Evolutionary conservation across 2,797 vertebrate genomes (phyloP).

Genomic region (Cheirogaleus major): DNA sequence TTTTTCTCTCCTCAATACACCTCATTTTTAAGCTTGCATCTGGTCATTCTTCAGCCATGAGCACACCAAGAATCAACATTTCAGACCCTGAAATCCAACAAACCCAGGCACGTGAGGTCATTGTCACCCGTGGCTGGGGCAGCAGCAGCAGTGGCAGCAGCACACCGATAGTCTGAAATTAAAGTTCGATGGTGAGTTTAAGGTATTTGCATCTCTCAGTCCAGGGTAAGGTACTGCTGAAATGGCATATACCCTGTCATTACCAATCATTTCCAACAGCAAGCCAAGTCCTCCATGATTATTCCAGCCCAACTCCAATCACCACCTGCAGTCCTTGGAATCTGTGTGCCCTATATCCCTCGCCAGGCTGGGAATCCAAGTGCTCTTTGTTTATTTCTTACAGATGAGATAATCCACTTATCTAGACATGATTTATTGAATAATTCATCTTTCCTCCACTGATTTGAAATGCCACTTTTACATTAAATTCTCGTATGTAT

Average conservation of each 20-base stretch:
- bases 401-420: neutral
- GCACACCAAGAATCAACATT: too few relatives aligned
- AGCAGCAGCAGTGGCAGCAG: neutral
- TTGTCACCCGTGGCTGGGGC: too few relatives aligned
- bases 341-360: neutral
- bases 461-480: constrained; percentile 28
- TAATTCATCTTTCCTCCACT: neutral
- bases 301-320: neutral
- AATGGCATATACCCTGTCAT: neutral
- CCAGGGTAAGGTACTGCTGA: neutral
- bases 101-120: neutral
- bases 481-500: neutral
- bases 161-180: neutral
- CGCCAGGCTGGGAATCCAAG: neutral
- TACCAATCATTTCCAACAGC: neutral
- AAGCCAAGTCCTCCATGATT: neutral
- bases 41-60: too few relatives aligned
- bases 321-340: neutral
- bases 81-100: too few relatives aligned
- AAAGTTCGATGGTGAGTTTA: neutral
- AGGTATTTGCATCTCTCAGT: neutral
- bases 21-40: too few relatives aligned
- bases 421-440: neutral
- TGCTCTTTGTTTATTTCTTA: neutral
- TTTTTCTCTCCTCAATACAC: too few relatives aligned